These are phyloP conservation scores for Mamestra brassicae DNA, from an alignment of 2,888 invertebrate species.

Conservation along the genomic window DNA sequence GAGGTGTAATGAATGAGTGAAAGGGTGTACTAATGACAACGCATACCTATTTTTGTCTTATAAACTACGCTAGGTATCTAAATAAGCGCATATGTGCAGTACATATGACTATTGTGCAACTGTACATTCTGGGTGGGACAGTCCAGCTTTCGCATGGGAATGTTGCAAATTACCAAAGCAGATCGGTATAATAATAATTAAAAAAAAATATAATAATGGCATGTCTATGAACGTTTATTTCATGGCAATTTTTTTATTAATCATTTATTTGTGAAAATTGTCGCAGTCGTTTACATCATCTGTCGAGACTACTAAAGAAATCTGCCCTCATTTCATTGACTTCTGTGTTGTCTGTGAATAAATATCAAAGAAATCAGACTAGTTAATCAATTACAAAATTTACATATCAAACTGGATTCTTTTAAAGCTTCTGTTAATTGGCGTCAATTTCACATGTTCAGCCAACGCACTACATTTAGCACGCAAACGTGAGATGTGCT, in stretches of 20 bases:
- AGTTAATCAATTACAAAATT: constrained; percentile 51
- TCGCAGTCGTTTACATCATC: constrained; percentile 18
- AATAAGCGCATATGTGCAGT: background rate
- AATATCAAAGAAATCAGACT: constrained; percentile 40
- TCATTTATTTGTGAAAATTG: constrained; percentile 18
- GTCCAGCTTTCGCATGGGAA: background rate
- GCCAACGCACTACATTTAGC: constrained; percentile 43
- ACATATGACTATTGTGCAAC: constrained; percentile 1
- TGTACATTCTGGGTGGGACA: constrained; percentile 11
- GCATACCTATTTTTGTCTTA: constrained; percentile 19
- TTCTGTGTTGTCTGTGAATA: constrained; percentile 15
- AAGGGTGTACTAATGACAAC: constrained; percentile 6
- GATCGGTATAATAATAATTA: background rate
- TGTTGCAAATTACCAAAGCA: constrained; percentile 1
- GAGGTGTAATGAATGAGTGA: background rate
- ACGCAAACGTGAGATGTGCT: constrained; percentile 42
- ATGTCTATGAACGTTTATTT: constrained; percentile 1
- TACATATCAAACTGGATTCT: constrained; percentile 52
- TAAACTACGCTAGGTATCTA: background rate
- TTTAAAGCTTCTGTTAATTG: constrained; percentile 49
- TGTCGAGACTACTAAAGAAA: constrained; percentile 28
- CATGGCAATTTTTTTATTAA: background rate
- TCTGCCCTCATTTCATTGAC: constrained; percentile 34
- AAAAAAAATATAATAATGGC: background rate
- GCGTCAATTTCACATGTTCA: constrained; percentile 49